These are phyloP conservation scores for Chrysina gloriosa DNA, from an alignment of 2,888 invertebrate species.

Conservation along the genomic window DNA sequence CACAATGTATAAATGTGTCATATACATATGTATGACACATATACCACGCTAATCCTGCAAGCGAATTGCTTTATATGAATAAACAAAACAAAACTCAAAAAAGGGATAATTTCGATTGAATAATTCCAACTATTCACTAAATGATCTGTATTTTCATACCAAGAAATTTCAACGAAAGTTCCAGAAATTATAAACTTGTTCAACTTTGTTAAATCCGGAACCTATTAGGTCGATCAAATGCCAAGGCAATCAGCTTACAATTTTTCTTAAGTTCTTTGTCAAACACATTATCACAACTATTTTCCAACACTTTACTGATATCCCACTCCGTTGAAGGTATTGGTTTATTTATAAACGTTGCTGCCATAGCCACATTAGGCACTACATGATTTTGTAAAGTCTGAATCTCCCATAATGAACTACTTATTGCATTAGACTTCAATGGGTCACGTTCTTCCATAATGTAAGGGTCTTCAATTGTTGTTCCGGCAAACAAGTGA, in stretches of 20 bases:
- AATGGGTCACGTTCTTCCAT: conserved; percentile 84
- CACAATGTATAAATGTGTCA: too few species aligned
- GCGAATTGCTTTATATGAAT: too few species aligned
- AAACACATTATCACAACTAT: conserved; percentile 76
- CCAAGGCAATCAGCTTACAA: conserved; percentile 79
- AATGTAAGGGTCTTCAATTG: conserved; percentile 83
- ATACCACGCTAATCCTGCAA: too few species aligned
- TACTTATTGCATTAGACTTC: conserved; percentile 84
- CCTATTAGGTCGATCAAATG: conserved; percentile 78
- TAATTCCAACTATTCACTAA: too few species aligned
- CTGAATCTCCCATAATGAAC: conserved; percentile 93
- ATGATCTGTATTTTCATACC: too few species aligned
- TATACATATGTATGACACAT: too few species aligned
- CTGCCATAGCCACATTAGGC: conserved; percentile 79
- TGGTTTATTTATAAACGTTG: conserved; percentile 76
- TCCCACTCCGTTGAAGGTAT: conserved; percentile 78
- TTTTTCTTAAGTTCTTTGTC: conserved; percentile 82
- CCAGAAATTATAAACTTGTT: conserved; percentile 78
- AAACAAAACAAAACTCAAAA: too few species aligned
- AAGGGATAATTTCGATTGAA: too few species aligned
- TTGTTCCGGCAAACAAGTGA: conserved; percentile 65
- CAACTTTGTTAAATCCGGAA: conserved; percentile 70
- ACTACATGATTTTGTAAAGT: conserved; percentile 80
- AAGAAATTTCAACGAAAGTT: conserved; percentile 58
- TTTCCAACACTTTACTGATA: conserved; percentile 74